Evolutionary conservation across 2,888 invertebrate genomes (phyloP), one percentile per base, ranked within the genome.

Genomic region (Plebejus anna): DNA sequence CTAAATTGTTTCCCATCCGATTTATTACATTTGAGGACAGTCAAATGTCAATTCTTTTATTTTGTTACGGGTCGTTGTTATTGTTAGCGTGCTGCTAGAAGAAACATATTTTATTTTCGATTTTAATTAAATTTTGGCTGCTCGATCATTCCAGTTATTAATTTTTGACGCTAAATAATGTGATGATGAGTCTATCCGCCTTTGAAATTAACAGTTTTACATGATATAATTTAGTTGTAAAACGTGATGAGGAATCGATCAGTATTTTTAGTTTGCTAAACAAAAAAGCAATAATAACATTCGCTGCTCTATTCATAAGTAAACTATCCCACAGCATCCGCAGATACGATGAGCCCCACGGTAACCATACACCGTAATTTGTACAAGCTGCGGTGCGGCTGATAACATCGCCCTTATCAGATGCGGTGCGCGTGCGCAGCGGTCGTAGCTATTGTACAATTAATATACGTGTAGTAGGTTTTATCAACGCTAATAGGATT

Each of bases 31-130:
- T 72, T 47, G 72, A 72, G 47, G 22, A 72, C 38, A 22, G 38
- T n/a, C 72, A 72, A 72, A 47, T 47, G 38, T n/a, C 72, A 72
- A 72, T 72, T 47, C 72, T 72, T 72, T 72, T 42, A 47, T 72
- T 72, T 72, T 47, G 72, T 72, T 47, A 66, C 66, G 66, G 66
- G 32, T 4, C 66, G 11, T 28, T 61, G 28, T 61, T 61, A 61
- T 66, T 66, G 13, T 66, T 13, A 16, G 32, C 13, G 32, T 5
- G 32, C 4, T 66, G 66, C 4, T 32, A 36, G 1, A 36, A 4
- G 11, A 36, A 36, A 11, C 1, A 32, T 22, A 59, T 59, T 59
- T 59, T 55, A 59, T 22, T 59, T 59, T n/a, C 22, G 22, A n/a
- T 59, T 59, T 59, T 6, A 59, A 59, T 22, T 22, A 59, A 22